Conservation (phyloP, 2,797 vertebrate species). For the Myiothlypis chrysogaster region DNA sequence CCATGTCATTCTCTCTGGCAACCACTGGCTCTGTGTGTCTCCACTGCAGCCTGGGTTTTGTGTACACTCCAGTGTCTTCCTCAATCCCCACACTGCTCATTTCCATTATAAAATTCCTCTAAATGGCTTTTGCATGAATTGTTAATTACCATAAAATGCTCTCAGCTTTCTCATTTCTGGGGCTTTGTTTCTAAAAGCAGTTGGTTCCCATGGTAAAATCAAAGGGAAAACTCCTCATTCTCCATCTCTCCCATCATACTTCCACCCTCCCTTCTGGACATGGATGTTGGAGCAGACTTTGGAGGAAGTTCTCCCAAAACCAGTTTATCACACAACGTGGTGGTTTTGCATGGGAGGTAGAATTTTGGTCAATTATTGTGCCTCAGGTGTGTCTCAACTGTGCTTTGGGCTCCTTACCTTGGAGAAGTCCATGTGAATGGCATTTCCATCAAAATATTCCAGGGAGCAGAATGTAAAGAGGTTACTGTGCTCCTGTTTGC, state of each 20-base stretch:
- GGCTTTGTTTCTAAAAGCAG: neutral
- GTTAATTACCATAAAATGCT: neutral
- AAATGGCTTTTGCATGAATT: neutral
- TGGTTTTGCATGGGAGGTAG: neutral
- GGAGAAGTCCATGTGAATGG: neutral
- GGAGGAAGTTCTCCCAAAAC: neutral
- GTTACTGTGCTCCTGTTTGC: neutral
- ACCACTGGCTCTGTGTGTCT: neutral
- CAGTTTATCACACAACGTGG: neutral
- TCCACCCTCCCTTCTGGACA: accelerated
- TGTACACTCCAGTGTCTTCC: neutral
- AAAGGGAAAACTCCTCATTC: neutral
- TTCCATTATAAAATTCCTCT: neutral
- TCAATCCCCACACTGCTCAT: neutral
- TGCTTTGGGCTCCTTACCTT: neutral
- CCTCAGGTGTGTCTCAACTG: accelerated
- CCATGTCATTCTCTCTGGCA: neutral
- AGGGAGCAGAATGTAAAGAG: neutral
- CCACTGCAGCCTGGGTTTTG: neutral
- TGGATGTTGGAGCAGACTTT: neutral
- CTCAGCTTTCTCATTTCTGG: neutral
- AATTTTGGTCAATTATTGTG: neutral
- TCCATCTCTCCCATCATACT: neutral
- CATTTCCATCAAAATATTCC: neutral
- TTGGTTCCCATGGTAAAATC: neutral